Base-by-base conservation (phyloP, 2,888 invertebrate genomes). In the Crocallis elinguaria region DNA sequence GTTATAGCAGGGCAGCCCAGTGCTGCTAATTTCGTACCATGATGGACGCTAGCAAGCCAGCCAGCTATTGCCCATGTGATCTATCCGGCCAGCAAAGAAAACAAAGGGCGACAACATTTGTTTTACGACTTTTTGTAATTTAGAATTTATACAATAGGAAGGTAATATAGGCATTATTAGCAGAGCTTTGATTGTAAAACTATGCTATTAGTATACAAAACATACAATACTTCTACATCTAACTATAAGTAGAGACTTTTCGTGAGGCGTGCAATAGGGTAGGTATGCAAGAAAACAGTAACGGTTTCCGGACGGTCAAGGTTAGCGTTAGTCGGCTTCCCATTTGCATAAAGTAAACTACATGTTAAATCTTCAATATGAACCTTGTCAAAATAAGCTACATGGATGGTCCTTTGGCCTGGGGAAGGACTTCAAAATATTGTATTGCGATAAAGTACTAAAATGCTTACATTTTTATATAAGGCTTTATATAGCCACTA, bases 221-320 rank as follows among this genome's bases (percentile, higher is more conserved):
- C n/a, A n/a, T n/a, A n/a, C n/a, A n/a, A n/a, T n/a, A 25, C 3
- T 23, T 11, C 16, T 43, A 21, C 14, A 21, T 4, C 6, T 5
- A 36, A 21, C 16, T 27, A 11, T 19, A 13, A 33, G 41, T 35
- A 37, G 14, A 43, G 36, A 21, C 43, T 38, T 62, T 65, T 58
- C 52, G 62, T 63, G 57, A 49, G 54, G 51, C 67, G 54, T 69
- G 72, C 73, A 70, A 62, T 64, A 66, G 67, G 32, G 72, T 74
- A 74, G 77, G 73, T 75, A 77, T 71, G n/a, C n/a, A 72, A 69
- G 67, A 73, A 77, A 71, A 62, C 61, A 66, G 62, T 72, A 63
- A 60, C 64, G 50, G 60, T 63, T 75, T 79, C 77, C 78, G 78
- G 61, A 39, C 62, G 80, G 79, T 80, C 84, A 83, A 84, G 84